These are phyloP conservation scores for Reticulitermes speratus DNA, from an alignment of 1,140 invertebrate species.

Conservation along the genomic window DNA sequence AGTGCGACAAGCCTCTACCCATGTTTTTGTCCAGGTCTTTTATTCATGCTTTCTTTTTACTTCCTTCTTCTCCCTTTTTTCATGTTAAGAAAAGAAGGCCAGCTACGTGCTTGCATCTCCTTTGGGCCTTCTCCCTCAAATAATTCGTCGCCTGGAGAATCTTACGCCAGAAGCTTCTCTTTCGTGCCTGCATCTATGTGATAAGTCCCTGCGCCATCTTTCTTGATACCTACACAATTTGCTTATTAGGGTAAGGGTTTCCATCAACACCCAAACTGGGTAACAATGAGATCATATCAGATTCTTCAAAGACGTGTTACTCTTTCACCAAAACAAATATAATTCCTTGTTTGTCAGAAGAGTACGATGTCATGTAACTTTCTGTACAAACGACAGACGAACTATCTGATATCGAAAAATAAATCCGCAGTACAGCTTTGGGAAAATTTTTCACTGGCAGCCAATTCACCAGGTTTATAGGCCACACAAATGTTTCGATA, in stretches of 20 bases:
- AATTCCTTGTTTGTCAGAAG: no score
- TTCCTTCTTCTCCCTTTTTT: neutral
- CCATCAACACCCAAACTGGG: neutral
- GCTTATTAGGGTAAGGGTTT: neutral
- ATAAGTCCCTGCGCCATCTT: conserved; percentile 12
- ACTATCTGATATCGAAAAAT: no score
- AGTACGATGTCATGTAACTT: no score
- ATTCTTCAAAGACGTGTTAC: neutral
- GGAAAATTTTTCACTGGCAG: no score
- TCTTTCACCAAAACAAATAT: neutral
- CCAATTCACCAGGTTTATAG: no score
- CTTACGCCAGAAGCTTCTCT: neutral
- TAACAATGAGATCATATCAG: neutral
- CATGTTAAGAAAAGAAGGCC: neutral
- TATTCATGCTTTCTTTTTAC: neutral
- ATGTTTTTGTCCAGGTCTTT: neutral
- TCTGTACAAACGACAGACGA: no score
- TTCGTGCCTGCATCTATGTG: neutral
- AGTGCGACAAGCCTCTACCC: neutral
- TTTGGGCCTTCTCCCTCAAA: conserved; percentile 17
- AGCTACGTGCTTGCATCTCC: conserved; percentile 8
- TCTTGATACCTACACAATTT: neutral
- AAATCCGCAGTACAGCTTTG: no score
- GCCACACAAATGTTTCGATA: no score
- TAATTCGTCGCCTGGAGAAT: conserved; percentile 3